Base-by-base conservation (phyloP, 2,797 vertebrate genomes). In the Protosalanx chinensis region DNA sequence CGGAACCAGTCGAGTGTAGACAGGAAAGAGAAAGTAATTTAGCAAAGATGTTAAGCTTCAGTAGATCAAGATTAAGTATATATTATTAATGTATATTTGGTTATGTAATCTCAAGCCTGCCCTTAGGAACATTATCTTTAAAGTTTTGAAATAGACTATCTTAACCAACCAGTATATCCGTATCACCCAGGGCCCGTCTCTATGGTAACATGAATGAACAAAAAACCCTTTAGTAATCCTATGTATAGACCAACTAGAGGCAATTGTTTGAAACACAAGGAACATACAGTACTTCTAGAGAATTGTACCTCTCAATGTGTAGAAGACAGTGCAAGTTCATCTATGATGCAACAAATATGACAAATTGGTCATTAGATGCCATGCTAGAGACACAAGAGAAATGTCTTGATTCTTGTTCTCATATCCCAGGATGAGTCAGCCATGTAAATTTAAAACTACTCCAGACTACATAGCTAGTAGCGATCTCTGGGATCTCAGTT, bases 351-450 rank as follows among this genome's bases (percentile, higher is more conserved):
- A 64, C 75, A 76, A 69, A 72, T 81, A 65, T 60, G 35, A 35
- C 65, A 86, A 87, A 88, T 81, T 87, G 80, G 73, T 77, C 72
- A 68, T 81, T 81, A 79, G 75, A 74, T 69, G 73, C 68, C 77
- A 76, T 75, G 70, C 70, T 72, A 69, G 56, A 76, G 41, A 76
- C 64, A 78, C 29, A 75, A 70, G 72, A 68, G 30, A 56, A 53
- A 77, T 74, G 41, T 76, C 75, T 64, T 62, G 46, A 73, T 74
- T 51, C 60, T 18, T 68, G 41, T 64, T 77, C 1, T n/a, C 33
- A 10, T 63, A 60, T 70, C n/a, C 70, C 58, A 74, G 68, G 67
- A 74, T 60, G 72, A 75, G 70, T 30, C 64, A 49, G 35, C 57
- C 23, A 37, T 41, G 51, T 72, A 51, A 65, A 23, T 30, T 64